Evolutionary conservation across 1,140 invertebrate species (phyloP).

Genomic region (Parasteatoda tepidariorum): DNA sequence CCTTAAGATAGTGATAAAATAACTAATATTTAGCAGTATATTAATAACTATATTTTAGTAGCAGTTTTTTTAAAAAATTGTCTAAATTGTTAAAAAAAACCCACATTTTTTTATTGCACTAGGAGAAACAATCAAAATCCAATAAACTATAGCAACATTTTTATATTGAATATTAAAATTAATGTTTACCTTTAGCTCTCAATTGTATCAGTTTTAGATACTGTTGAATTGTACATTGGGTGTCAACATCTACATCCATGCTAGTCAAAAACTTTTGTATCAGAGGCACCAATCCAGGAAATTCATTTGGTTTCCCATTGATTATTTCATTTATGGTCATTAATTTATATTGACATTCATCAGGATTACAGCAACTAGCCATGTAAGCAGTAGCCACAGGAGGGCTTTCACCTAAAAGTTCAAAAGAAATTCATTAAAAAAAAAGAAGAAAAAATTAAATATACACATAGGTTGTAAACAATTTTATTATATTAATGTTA

Average conservation of each 20-base stretch:
- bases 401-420: constrained; percentile 66
- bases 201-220: constrained; percentile 95
- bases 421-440: too few species aligned
- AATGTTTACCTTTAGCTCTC: constrained; percentile 85
- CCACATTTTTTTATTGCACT: too few species aligned
- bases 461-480: neutral
- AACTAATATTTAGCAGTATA: too few species aligned
- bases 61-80: too few species aligned
- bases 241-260: constrained; percentile 96
- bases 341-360: constrained; percentile 68
- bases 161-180: neutral
- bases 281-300: constrained; percentile 94
- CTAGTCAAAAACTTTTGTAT: constrained; percentile 92
- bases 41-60: neutral
- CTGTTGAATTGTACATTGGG: constrained; percentile 95
- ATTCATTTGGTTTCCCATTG: constrained; percentile 92
- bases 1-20: too few species aligned
- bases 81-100: too few species aligned
- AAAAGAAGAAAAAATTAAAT: neutral
- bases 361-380: constrained; percentile 50
- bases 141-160: too few species aligned
- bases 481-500: too few species aligned
- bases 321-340: constrained; percentile 97
- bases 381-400: constrained; percentile 65
- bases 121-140: too few species aligned